Conservation (phyloP, 2,113 vertebrate species). For the Coregonus clupeaformis region DNA sequence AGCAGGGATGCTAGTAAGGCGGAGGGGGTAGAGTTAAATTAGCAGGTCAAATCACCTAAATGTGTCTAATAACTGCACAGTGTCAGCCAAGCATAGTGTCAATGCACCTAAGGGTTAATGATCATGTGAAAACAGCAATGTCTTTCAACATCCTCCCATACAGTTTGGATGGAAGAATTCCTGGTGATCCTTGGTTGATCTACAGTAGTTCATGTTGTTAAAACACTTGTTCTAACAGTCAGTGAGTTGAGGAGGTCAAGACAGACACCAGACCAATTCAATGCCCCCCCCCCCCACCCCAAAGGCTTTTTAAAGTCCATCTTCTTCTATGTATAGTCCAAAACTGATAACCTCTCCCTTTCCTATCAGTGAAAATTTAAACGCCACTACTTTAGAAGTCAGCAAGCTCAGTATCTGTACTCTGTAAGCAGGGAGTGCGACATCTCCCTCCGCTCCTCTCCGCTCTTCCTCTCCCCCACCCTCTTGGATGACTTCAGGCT, state of each 20-base stretch:
- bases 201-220: constrained; percentile 66
- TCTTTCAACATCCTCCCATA: constrained; percentile 71
- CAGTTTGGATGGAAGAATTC: constrained; percentile 71
- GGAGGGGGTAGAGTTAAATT: constrained; percentile 64
- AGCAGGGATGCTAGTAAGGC: constrained; percentile 64
- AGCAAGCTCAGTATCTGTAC: constrained; percentile 70
- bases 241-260: constrained; percentile 53
- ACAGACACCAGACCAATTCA: constrained; percentile 42
- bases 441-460: constrained; percentile 62
- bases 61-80: constrained; percentile 74
- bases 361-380: constrained; percentile 39
- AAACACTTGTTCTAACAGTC: constrained; percentile 47
- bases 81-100: constrained; percentile 75
- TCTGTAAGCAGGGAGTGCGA: constrained; percentile 60
- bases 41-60: constrained; percentile 75
- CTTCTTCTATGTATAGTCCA: not conserved
- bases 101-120: constrained; percentile 75
- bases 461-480: constrained; percentile 56
- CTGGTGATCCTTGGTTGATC: constrained; percentile 63
- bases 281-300: not conserved
- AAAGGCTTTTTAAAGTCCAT: constrained; percentile 42
- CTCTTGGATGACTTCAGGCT: constrained; percentile 67
- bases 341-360: constrained; percentile 29
- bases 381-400: constrained; percentile 39
- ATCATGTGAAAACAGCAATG: constrained; percentile 72